A percentile compares a stretch with the other conserved stretches of the same genome.
Evolutionary conservation across 2,113 vertebrate species (phyloP).

Genomic region (Jaculus jaculus): DNA sequence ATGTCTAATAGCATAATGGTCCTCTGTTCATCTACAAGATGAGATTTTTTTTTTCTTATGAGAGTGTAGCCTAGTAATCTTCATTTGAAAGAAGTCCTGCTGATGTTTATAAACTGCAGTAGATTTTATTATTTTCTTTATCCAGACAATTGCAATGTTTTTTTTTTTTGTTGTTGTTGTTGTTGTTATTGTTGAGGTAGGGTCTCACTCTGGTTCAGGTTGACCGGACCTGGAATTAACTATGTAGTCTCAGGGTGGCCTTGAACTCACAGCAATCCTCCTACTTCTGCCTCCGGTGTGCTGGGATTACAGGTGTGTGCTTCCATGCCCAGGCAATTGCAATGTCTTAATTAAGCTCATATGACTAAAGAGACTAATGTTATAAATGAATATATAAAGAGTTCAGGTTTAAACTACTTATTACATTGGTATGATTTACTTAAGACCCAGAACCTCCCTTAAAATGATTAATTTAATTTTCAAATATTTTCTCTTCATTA

Average conservation of each 20-base stretch:
- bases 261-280: too few relatives aligned
- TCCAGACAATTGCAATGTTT: background rate
- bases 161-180: too few relatives aligned
- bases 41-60: background rate
- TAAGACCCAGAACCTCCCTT: constrained; percentile 16
- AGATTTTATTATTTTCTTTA: background rate
- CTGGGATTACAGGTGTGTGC: too few relatives aligned
- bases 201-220: too few relatives aligned
- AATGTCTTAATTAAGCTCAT: constrained; percentile 16
- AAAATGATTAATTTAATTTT: constrained; percentile 42
- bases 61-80: background rate
- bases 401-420: constrained; percentile 42
- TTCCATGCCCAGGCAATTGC: background rate
- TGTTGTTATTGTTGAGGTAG: too few relatives aligned
- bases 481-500: background rate
- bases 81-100: background rate
- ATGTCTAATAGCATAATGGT: background rate
- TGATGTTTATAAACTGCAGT: background rate
- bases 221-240: too few relatives aligned
- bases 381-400: constrained; percentile 50
- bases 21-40: background rate
- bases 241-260: too few relatives aligned
- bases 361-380: constrained; percentile 40
- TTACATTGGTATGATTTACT: constrained; percentile 33
- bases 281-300: too few relatives aligned